Evolutionary conservation across 2,888 invertebrate species (phyloP), one percentile per base, ranked within the genome.

Genomic region (Drosophila monieri): DNA sequence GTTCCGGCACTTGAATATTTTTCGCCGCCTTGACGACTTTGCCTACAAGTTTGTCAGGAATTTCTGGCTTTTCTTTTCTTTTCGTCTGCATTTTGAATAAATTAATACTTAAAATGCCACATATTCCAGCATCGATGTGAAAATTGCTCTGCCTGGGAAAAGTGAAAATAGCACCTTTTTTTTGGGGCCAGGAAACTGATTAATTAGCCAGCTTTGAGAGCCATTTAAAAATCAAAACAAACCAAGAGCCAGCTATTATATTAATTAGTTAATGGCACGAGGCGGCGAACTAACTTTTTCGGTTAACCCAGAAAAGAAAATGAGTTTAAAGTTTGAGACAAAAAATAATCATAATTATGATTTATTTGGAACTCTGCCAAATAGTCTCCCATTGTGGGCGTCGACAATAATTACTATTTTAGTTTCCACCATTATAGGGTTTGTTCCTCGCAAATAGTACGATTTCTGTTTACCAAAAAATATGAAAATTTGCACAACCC

Each of bases 11-110:
- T 67, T 68, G 65, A 58, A 48, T 55, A 71, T 46, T 53, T 23
- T 61, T 60, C 39, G 27, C 35, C 14, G 9, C 9, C 15, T 27
- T 14, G 12, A 35, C 35, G 21, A 60, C 30, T 47, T 47, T 53
- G 60, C 58, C 78, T 72, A 78, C 81, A 73, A 72, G 85, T 84
- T 84, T 80, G 75, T 67, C 85, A 76, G 85, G 85, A 78, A 85
- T 83, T 83, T 84, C 80, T 69, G 73, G 78, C 78, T 80, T 79
- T 76, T 71, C 78, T 80, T 79, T 76, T 71, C 77, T 77, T 76
- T 69, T 64, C 47, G 48, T 44, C 30, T 62, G 27, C 43, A 43
- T 51, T 74, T 69, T 84, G 64, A 79, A 80, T 78, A 75, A 55
- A 44, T 72, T 70, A 70, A 64, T 55, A 18, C 39, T 41, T 41